phyloP scores from a whole-genome alignment of 2,113 vertebrate species.

The Trinectes maculatus region DNA sequence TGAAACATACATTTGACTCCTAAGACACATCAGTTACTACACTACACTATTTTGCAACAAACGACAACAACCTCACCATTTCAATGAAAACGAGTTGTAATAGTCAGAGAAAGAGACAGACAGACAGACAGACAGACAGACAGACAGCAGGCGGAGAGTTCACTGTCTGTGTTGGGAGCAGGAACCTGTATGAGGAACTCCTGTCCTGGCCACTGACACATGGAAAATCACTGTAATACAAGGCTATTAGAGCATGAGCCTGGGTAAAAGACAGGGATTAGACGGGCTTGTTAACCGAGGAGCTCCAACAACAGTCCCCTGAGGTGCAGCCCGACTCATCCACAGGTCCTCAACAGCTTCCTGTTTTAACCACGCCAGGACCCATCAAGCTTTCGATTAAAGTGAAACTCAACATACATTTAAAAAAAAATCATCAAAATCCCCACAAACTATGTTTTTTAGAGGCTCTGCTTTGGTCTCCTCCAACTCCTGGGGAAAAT shows the following conservation, averaged over 20 bases:
- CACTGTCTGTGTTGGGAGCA: conserved; percentile 30
- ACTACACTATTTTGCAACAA: conserved; percentile 19
- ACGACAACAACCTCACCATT: conserved; percentile 32
- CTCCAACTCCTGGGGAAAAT: conserved; percentile 1
- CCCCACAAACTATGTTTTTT: too few species aligned
- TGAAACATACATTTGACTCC: conserved; percentile 60
- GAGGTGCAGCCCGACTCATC: conserved; percentile 54
- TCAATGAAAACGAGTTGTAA: too few species aligned
- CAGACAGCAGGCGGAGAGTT: conserved; percentile 1
- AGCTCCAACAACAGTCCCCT: conserved; percentile 55
- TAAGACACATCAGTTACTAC: conserved; percentile 52
- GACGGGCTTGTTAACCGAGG: conserved; percentile 47
- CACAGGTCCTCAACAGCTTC: conserved; percentile 37
- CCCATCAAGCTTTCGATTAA: conserved; percentile 10
- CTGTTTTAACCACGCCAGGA: conserved; percentile 29
- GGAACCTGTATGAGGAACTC: conserved; percentile 40
- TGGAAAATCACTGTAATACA: conserved; percentile 45
- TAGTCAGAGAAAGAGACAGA: conserved; percentile 1
- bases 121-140: conserved; percentile 4
- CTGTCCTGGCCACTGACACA: conserved; percentile 44
- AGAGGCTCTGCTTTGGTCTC: neutral
- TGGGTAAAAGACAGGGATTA: conserved; percentile 57
- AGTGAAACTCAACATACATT: conserved; percentile 9
- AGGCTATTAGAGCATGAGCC: conserved; percentile 54
- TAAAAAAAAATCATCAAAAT: too few species aligned